These are phyloP conservation scores for Escarpia spicata DNA, from an alignment of 2,888 invertebrate species.

Conservation along the genomic window DNA sequence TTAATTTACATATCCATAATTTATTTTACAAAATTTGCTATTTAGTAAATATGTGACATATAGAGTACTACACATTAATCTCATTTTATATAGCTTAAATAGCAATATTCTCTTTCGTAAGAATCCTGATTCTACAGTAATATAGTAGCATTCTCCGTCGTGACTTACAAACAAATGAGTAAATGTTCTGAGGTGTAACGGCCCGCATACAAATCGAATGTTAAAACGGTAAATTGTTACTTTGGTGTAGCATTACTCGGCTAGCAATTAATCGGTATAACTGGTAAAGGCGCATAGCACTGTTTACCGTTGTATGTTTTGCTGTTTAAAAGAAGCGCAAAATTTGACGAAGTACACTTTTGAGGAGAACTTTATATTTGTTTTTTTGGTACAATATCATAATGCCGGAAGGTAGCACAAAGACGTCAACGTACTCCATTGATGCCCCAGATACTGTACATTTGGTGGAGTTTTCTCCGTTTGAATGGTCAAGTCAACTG, in stretches of 20 bases:
- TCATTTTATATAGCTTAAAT: neutral
- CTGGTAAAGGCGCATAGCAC: neutral
- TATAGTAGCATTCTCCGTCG: neutral
- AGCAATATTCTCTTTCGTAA: neutral
- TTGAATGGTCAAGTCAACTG: constrained; percentile 54
- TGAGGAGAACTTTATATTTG: neutral
- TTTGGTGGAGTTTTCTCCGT: constrained; percentile 54
- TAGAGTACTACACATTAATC: neutral
- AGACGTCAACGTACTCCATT: constrained; percentile 21
- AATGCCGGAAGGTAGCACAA: neutral
- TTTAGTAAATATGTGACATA: too few species aligned
- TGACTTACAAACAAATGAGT: neutral
- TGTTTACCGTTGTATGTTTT: neutral
- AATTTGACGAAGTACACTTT: neutral
- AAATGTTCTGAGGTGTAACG: neutral
- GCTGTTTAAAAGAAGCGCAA: neutral
- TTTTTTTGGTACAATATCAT: neutral
- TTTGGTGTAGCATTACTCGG: neutral
- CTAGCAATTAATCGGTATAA: neutral
- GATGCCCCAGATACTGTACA: constrained; percentile 46
- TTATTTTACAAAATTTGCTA: neutral
- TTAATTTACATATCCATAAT: neutral
- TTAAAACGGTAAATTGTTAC: neutral
- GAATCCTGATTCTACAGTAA: neutral
- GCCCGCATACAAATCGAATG: neutral